Evolutionary conservation across 2,888 invertebrate species (phyloP), one percentile per base, ranked within the genome.

Genomic region (Leptopterna dolabrata): DNA sequence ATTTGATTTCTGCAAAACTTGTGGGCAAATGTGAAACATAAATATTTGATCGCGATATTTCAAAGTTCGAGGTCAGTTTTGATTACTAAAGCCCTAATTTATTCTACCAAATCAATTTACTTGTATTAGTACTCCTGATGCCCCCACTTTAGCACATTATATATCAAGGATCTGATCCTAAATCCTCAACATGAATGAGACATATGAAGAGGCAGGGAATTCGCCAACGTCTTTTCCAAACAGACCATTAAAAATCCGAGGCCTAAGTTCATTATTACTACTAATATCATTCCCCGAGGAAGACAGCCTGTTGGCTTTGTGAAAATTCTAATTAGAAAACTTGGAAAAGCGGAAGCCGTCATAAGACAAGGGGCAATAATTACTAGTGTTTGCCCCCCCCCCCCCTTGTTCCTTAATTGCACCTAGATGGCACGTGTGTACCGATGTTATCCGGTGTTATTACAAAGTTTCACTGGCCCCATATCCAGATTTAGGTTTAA

Each of bases 401-500:
- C n/a, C n/a, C 76, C 43, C 76, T 76, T 43, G 41, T 43, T 36
- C 76, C 76, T 76, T 76, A 76, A 76, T 76, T 76, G 76, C 43
- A n/a, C 76, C 76, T 41, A 41, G 76, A 43, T 76, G 76, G 76
- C 76, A 76, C 76, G 76, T 76, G 76, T 76, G 41, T 76, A 41
- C 76, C 43, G 76, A 76, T 76, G 36, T 41, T 76, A 76, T 76
- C 76, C 43, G 9, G 41, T 36, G 76, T 76, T 76, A 76, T 76
- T 76, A 76, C 76, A 41, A 76, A 76, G 76, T 76, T 76, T 76
- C 76, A 76, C 41, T 41, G 41, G 43, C 36, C 76, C 76, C 41
- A 43, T 76, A n/a, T 76, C 43, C 76, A 76, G 41, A 76, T 76
- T 76, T 76, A 76, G 76, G 76, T 76, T 76, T 76, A 76, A 76